Evolutionary conservation across 30 jellyfish, hydroid and myxozoan species (phyloP).

Genomic region (Mastigias papua): DNA sequence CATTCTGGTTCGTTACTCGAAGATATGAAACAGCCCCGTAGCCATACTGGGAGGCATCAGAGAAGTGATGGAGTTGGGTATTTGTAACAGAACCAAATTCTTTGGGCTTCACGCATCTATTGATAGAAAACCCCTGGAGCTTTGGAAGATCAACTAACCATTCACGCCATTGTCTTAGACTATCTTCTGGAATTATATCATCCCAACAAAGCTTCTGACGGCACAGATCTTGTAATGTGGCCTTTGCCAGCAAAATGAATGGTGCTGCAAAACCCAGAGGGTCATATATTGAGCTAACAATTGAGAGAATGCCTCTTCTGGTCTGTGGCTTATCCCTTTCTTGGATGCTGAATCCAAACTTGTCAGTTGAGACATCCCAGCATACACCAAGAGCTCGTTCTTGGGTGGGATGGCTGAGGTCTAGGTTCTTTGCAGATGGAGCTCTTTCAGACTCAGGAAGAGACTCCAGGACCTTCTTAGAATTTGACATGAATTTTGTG

Average conservation of each 20-base stretch:
- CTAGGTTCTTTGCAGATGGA: slow-evolving; percentile 36
- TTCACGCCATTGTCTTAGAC: slow-evolving; percentile 13
- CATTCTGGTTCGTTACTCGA: slow-evolving; percentile 32
- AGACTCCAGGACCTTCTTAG: slow-evolving; percentile 26
- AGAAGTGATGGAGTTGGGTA: slow-evolving; percentile 50
- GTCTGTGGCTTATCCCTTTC: slow-evolving; percentile 56
- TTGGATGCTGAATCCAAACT: slow-evolving; percentile 11
- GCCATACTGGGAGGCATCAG: slow-evolving; percentile 58
- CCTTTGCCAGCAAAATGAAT: slow-evolving; percentile 45
- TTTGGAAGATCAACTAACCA: slow-evolving; percentile 49
- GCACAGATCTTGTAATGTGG: slow-evolving; percentile 41
- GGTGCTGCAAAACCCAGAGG: slow-evolving; percentile 78
- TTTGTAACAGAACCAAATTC: slow-evolving; percentile 4
- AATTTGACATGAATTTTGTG: slow-evolving; percentile 41
- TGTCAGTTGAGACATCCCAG: slow-evolving; percentile 64
- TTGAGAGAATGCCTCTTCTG: slow-evolving; percentile 42
- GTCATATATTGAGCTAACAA: slow-evolving; percentile 53
- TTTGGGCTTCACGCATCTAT: slow-evolving; percentile 22
- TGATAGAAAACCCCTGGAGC: slow-evolving; percentile 13
- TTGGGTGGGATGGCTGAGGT: slow-evolving; percentile 32
- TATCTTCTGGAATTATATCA: slow-evolving; percentile 17
- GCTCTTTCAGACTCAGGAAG: slow-evolving; percentile 49
- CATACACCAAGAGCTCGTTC: slow-evolving; percentile 72
- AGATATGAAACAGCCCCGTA: slow-evolving; percentile 70
- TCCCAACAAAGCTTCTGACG: slow-evolving; percentile 47